Percentiles rank a stretch among this genome's conserved stretches.
Conservation (phyloP, 2,888 invertebrate species). For the Girardia tigrina region DNA sequence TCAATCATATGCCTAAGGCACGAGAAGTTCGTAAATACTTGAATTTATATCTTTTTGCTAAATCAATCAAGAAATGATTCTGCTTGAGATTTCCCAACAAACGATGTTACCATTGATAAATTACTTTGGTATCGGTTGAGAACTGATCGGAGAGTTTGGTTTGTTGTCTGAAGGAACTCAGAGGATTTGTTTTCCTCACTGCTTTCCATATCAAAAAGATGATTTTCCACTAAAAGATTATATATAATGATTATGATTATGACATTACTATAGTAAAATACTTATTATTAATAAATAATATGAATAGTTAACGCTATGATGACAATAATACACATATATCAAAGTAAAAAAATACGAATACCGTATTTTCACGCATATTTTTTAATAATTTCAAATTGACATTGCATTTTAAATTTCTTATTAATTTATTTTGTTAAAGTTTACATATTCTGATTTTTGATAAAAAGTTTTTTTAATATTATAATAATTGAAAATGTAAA, state of each 20-base stretch:
- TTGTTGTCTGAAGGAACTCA: background rate
- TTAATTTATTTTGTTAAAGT: background rate
- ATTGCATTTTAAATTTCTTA: background rate
- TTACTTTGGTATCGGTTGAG: conserved; percentile 13
- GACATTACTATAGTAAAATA: background rate
- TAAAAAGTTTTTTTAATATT: no score
- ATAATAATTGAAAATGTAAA: no score
- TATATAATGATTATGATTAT: background rate
- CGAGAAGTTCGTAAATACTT: background rate
- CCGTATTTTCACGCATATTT: background rate
- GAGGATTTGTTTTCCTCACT: background rate
- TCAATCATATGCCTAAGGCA: conserved; percentile 17
- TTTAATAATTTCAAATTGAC: background rate
- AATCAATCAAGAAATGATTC: background rate
- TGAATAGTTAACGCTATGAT: background rate
- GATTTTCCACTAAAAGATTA: background rate
- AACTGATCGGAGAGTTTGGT: conserved; percentile 2
- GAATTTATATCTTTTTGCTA: background rate
- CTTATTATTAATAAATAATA: no score
- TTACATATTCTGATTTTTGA: no score
- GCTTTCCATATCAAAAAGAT: background rate
- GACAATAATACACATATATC: background rate
- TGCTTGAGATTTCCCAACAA: background rate
- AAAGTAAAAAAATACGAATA: background rate
- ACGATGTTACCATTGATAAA: conserved; percentile 1